phyloP scores from a whole-genome alignment of 2,113 vertebrate species.

The Notothenia rossii region DNA sequence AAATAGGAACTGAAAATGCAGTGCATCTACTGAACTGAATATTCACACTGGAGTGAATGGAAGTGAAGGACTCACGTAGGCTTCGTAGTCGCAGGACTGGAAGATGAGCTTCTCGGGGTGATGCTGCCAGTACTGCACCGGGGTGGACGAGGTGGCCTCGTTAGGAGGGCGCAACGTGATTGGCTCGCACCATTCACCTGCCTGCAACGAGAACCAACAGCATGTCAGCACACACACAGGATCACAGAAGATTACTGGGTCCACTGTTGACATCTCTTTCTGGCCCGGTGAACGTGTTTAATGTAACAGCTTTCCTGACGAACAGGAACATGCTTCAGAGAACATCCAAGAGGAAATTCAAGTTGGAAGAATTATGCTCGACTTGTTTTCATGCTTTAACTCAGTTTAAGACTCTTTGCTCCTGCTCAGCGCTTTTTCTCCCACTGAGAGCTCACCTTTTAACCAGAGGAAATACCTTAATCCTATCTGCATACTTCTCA shows the following conservation, averaged over 20 bases:
- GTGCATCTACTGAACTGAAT: neutral
- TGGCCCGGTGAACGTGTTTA: slow-evolving; percentile 27
- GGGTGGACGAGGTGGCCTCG: slow-evolving; percentile 97
- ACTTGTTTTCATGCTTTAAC: neutral
- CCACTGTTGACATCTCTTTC: slow-evolving; percentile 22
- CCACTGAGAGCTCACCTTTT: slow-evolving; percentile 17
- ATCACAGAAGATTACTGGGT: slow-evolving; percentile 21
- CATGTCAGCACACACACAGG: slow-evolving; percentile 23
- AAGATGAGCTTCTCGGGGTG: slow-evolving; percentile 99
- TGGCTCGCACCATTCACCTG: slow-evolving; percentile 99
- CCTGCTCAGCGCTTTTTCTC: neutral
- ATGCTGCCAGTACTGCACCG: slow-evolving; percentile 99
- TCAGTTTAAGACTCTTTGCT: slow-evolving; percentile 19
- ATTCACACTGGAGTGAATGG: neutral
- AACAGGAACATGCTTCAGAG: slow-evolving; percentile 5
- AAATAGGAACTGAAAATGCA: neutral
- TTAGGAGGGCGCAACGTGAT: slow-evolving; percentile 97
- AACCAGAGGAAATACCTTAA: slow-evolving; percentile 36
- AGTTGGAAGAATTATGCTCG: slow-evolving; percentile 22
- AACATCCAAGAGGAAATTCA: slow-evolving; percentile 53
- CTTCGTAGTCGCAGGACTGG: slow-evolving; percentile 99
- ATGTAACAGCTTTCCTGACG: slow-evolving; percentile 22
- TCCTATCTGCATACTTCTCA: slow-evolving; percentile 28
- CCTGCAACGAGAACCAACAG: slow-evolving; percentile 86
- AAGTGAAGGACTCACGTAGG: slow-evolving; percentile 91